These are phyloP conservation scores for Jacana jacana DNA, from an alignment of 2,113 vertebrate genomes.

Conservation along the genomic window DNA sequence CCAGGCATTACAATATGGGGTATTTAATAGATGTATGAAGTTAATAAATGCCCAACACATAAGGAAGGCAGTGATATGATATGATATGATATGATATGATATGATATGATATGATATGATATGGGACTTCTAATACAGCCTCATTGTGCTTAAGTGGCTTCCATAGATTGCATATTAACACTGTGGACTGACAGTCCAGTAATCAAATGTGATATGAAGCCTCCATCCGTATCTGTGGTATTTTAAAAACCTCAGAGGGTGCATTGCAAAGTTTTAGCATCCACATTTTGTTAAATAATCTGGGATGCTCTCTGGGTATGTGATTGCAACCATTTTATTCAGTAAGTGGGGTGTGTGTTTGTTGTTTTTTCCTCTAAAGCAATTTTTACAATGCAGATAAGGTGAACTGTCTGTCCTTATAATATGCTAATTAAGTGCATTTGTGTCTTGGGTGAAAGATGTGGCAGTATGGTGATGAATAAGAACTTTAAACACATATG, in stretches of 20 bases:
- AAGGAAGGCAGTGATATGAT: background rate
- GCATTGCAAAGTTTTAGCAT: background rate
- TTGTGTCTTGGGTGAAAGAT: constrained; percentile 67
- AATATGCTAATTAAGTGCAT: constrained; percentile 74
- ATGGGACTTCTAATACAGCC: background rate
- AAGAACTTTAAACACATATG: constrained; percentile 80
- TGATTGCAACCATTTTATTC: background rate
- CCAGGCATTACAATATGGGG: background rate
- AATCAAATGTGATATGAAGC: background rate
- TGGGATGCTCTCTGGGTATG: background rate
- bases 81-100: no score
- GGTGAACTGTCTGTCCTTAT: constrained; percentile 70
- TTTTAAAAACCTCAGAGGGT: background rate
- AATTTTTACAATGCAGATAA: constrained; percentile 67
- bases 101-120: no score
- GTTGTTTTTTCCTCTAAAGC: background rate
- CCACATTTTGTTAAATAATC: background rate
- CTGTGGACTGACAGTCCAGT: background rate
- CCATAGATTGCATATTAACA: background rate
- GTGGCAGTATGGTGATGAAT: constrained; percentile 73
- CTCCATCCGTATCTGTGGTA: background rate
- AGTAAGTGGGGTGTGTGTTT: background rate
- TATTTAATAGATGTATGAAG: background rate
- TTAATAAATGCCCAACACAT: background rate
- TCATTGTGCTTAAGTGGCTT: background rate